Base-by-base conservation (phyloP, 1,140 invertebrate genomes). In the Druon quercuslanigerum region DNA sequence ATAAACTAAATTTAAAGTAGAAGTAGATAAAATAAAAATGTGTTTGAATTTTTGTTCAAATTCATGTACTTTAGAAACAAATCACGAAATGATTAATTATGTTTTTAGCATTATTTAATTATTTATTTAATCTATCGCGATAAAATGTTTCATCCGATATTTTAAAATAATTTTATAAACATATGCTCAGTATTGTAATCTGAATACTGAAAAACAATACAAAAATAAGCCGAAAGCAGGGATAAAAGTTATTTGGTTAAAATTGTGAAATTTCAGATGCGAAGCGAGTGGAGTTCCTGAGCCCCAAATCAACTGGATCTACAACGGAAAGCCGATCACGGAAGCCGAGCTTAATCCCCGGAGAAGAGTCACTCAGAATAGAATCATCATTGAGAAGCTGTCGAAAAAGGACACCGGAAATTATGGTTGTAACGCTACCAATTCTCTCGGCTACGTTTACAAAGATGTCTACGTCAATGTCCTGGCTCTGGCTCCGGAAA, bases 381-480 rank as follows among this genome's bases (percentile, higher is more conserved):
- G 93, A 51, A 96, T 99, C 56, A 93, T 94, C 3, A 97, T 99
- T 79, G 93, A 94, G 14, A 95, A 96, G 82, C 91, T 99, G 19
- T 92, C 93, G 17, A 98, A 98, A 89, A 93, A 93, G 54, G 99
- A 99, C 90, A 99, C 98, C 8, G 98, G 97, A 76, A 99, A 99
- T 90, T 98, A 99, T 87, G 98, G 99, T 70, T 99, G 99, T 91
- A 99, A 99, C 92, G 98, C 98, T 1, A 99, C 98, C 77, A 99
- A 99, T 90, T 96, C 96, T n/a, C 93, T 98, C 81, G 99, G 99
- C 50, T 99, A 99, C 91, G 97, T 99, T 14, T 99, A 98, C 92
- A 97, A 98, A 87, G 98, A 99, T 93, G 97, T 99, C 56, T 99
- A 97, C 87, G 94, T 99, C 8, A 99, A 99, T 92, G 98, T 99